Percentiles rank a stretch among this genome's conserved stretches.
These are phyloP conservation scores for Dasyprocta punctata DNA, from an alignment of 2,113 vertebrate genomes.

Conservation along the genomic window DNA sequence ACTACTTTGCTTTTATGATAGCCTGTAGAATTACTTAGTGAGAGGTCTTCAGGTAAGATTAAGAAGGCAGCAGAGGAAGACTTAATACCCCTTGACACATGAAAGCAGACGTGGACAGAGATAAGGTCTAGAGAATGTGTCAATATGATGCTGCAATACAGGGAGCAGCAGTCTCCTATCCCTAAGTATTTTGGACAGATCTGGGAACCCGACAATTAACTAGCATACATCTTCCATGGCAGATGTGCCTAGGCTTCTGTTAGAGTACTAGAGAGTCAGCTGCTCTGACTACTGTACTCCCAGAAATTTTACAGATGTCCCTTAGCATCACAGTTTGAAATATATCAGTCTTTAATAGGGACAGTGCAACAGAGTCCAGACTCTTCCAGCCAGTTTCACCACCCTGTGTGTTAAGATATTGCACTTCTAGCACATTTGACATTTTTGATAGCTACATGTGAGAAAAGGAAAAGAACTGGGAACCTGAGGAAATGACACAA, in stretches of 20 bases:
- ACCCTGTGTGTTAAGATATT: not conserved
- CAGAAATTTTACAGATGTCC: not conserved
- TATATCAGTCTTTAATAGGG: not conserved
- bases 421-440: not conserved
- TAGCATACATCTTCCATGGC: too few species aligned
- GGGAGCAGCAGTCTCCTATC: not conserved
- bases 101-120: not conserved
- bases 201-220: not conserved
- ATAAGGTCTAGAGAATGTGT: not conserved
- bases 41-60: not conserved
- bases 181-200: not conserved
- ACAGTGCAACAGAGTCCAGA: not conserved
- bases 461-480: not conserved
- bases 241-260: not conserved
- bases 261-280: not conserved
- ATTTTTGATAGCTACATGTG: not conserved
- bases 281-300: not conserved
- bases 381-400: not conserved
- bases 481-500: not conserved
- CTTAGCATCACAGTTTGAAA: not conserved
- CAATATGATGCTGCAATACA: not conserved
- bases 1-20: not conserved
- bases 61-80: not conserved
- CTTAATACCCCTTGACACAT: too few species aligned
- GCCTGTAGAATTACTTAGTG: not conserved